These are phyloP conservation scores for Tychaedon coryphoeus DNA, from an alignment of 2,113 vertebrate species.

Conservation along the genomic window DNA sequence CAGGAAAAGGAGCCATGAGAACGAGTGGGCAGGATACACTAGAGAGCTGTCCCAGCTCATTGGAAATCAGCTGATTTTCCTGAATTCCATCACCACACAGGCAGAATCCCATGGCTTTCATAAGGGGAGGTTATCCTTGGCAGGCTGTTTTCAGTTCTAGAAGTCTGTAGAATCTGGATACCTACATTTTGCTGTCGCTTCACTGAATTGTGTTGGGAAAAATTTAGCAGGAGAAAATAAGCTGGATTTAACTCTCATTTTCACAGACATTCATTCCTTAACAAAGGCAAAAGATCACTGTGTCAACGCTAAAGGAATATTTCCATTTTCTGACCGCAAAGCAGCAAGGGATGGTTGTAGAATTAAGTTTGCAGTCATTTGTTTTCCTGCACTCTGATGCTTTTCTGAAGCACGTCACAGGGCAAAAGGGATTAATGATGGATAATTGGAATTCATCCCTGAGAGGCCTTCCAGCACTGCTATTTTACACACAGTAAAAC, in stretches of 20 bases:
- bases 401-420: constrained; percentile 12
- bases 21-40: neutral
- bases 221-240: neutral
- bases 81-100: neutral
- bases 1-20: neutral
- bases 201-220: neutral
- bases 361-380: constrained; percentile 38
- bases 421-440: constrained; percentile 36
- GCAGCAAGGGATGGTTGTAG: neutral
- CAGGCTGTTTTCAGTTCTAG: neutral
- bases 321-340: constrained; percentile 5
- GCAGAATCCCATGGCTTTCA: neutral
- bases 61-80: neutral
- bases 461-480: neutral
- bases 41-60: neutral
- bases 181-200: neutral
- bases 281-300: neutral
- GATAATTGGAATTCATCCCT: neutral
- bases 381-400: constrained; percentile 32
- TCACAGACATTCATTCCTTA: neutral
- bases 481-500: neutral
- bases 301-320: neutral
- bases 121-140: neutral
- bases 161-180: neutral
- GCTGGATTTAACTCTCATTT: neutral